A percentile compares a stretch with the other conserved stretches of the same genome.
These are phyloP conservation scores for Diaperis boleti DNA, from an alignment of 2,888 invertebrate genomes.

Conservation along the genomic window DNA sequence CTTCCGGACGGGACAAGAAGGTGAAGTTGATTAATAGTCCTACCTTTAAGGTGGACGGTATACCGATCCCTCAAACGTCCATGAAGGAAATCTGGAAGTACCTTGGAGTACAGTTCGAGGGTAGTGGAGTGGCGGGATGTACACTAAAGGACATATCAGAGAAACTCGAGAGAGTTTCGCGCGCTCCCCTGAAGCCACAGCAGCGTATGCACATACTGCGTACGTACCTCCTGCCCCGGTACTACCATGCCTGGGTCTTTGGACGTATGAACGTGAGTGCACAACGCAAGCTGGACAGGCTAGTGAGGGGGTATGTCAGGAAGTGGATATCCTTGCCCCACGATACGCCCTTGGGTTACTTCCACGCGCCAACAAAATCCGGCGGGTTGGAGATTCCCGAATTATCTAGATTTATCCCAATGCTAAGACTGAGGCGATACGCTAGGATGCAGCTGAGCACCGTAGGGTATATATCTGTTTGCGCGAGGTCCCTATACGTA, in stretches of 20 bases:
- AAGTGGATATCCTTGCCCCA: not conserved
- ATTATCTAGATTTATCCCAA: constrained; percentile 1
- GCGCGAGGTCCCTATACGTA: not conserved
- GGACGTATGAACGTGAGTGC: not conserved
- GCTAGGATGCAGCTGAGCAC: not conserved
- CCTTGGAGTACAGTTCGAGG: too few relatives aligned
- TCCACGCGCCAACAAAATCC: not conserved
- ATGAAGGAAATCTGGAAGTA: too few relatives aligned
- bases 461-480: not conserved
- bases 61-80: too few relatives aligned
- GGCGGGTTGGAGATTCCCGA: not conserved
- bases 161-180: too few relatives aligned
- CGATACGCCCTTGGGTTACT: not conserved
- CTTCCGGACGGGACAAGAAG: too few relatives aligned
- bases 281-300: not conserved
- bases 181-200: constrained; percentile 8
- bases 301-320: not conserved
- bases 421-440: not conserved
- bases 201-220: constrained; percentile 6
- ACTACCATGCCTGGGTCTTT: constrained; percentile 3
- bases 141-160: too few relatives aligned
- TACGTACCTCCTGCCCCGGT: constrained; percentile 1
- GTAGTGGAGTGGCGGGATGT: too few relatives aligned
- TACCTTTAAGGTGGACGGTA: too few relatives aligned
- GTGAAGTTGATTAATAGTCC: too few relatives aligned